Evolutionary conservation across 2,888 invertebrate genomes (phyloP).

Genomic region (Caenorhabditis sp.): DNA sequence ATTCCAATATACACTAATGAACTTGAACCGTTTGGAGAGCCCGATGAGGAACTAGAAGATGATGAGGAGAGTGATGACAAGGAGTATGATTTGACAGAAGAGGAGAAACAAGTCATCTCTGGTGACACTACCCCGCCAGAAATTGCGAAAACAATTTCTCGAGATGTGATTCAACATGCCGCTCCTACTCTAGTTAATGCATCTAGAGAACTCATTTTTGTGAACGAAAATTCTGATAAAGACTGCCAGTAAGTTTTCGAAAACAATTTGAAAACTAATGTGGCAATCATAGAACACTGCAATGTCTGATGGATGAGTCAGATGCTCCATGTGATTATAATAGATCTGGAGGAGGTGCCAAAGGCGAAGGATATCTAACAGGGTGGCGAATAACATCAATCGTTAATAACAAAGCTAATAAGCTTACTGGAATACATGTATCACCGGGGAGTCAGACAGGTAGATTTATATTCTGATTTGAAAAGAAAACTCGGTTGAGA

Average conservation of each 20-base stretch:
- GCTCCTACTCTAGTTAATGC: constrained; percentile 28
- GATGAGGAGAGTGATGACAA: not conserved
- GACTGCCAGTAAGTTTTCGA: constrained; percentile 26
- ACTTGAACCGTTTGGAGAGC: constrained; percentile 24
- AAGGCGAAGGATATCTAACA: constrained; percentile 46
- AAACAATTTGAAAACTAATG: not conserved
- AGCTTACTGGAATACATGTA: constrained; percentile 51
- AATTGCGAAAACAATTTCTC: constrained; percentile 8
- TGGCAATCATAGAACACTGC: constrained; percentile 24
- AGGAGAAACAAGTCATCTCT: constrained; percentile 18
- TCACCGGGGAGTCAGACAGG: constrained; percentile 35
- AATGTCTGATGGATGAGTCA: constrained; percentile 44
- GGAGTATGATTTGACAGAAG: not conserved
- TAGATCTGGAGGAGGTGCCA: constrained; percentile 44
- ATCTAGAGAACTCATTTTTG: constrained; percentile 21
- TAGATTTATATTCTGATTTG: not conserved
- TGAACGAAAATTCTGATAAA: constrained; percentile 10
- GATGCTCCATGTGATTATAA: constrained; percentile 51
- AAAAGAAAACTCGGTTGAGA: no score
- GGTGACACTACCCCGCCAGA: constrained; percentile 5
- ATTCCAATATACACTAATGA: constrained; percentile 25
- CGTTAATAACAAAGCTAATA: constrained; percentile 40
- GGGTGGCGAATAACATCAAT: constrained; percentile 43
- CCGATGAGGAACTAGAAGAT: not conserved
- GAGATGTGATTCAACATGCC: constrained; percentile 26